Percentiles rank a stretch among this genome's conserved stretches.
Evolutionary conservation across 1,140 invertebrate genomes (phyloP).

Genomic region (Bilobella aurantiaca): DNA sequence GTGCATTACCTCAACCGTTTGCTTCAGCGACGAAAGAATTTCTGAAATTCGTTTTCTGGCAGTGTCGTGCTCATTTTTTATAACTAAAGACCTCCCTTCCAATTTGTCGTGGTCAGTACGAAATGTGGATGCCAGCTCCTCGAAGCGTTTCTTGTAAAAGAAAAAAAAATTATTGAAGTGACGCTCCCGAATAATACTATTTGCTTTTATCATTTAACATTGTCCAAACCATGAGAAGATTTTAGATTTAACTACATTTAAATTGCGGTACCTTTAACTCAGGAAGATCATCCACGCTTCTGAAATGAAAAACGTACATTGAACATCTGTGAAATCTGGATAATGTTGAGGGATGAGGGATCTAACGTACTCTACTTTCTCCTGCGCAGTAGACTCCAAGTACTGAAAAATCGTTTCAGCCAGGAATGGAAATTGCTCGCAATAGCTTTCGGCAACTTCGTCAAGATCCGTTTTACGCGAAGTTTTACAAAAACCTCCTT

Average conservation of each 20-base stretch:
- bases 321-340: background rate
- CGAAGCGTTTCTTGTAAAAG: slow-evolving; percentile 21
- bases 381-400: slow-evolving; percentile 15
- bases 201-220: too few species aligned
- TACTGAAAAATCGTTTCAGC: slow-evolving; percentile 21
- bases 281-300: background rate
- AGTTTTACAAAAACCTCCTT: background rate
- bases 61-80: slow-evolving; percentile 10
- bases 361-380: slow-evolving; percentile 7
- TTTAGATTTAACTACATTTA: too few species aligned
- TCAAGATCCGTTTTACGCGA: slow-evolving; percentile 16
- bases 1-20: background rate
- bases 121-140: slow-evolving; percentile 18
- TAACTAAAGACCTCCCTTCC: background rate
- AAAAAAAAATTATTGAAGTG: background rate
- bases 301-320: background rate
- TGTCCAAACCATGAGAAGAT: too few species aligned
- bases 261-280: background rate
- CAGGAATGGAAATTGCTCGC: slow-evolving; percentile 22
- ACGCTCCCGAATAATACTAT: too few species aligned
- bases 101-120: slow-evolving; percentile 25
- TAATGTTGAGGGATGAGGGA: too few species aligned
- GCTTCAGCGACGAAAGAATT: slow-evolving; percentile 8
- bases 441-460: slow-evolving; percentile 31
- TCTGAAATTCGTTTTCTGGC: slow-evolving; percentile 12